Evolutionary conservation across 2,888 invertebrate genomes (phyloP), one percentile per base, ranked within the genome.

Genomic region (Hermodice carunculata): DNA sequence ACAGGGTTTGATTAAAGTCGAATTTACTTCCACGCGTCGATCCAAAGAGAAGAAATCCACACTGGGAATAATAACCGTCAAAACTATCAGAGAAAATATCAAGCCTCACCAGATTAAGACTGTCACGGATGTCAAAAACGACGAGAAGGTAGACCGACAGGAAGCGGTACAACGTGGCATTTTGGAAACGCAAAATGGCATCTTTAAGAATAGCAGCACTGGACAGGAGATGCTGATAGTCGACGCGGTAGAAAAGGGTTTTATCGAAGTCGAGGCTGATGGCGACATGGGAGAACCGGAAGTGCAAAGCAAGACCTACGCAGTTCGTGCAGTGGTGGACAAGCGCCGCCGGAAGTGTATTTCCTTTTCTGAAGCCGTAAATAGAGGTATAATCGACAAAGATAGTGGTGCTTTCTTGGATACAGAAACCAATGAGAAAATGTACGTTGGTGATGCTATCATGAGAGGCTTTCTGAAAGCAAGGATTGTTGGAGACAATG

Each of bases 391-490:
- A 6, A 32, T 60, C 3, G 34, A 37, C 42, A 60, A 44, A 48
- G 75, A 80, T 17, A 75, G 76, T 3, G 84, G 85, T 0, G 75
- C 78, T 17, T 85, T 78, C 68, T 65, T 78, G n/a, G 78, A 85
- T 74, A 83, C 79, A 40, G 65, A 76, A 14, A 83, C 81, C 2
- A 67, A 72, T 1, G 78, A 81, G 43, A 70, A 67, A 28, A 67
- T 83, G 56, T 77, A 76, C 29, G 78, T 84, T 0, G 81, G 79
- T 2, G 82, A 84, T 26, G 85, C 85, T 37, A 84, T 85, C 48
- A 83, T 82, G 78, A 75, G 77, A 40, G 85, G 85, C 11, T 82
- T 81, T 68, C 79, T 85, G 44, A 85, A 85, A 67, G 85, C 83
- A 1, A 70, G 81, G 54, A 61, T 77, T 4, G 71, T 84, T 0